phyloP scores from a whole-genome alignment of 2,113 vertebrate species.

The Centrocercus urophasianus region DNA sequence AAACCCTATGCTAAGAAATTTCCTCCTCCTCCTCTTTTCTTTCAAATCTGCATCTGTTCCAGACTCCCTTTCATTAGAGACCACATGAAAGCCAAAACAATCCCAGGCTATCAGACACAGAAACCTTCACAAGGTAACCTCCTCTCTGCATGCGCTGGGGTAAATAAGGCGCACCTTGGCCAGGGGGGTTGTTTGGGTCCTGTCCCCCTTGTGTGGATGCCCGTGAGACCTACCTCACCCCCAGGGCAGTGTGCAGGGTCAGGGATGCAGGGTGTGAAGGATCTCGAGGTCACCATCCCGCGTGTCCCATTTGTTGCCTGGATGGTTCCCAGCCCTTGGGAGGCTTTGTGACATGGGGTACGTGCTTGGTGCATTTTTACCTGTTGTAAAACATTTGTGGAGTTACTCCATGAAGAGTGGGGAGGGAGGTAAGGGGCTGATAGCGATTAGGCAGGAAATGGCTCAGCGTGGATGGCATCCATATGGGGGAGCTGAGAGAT shows the following conservation, averaged over 20 bases:
- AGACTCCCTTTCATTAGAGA: slow-evolving; percentile 71
- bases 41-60: slow-evolving; percentile 66
- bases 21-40: slow-evolving; percentile 70
- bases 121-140: slow-evolving; percentile 24
- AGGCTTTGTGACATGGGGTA: rapidly evolving
- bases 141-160: neutral
- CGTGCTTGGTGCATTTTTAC: neutral
- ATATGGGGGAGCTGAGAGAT: slow-evolving; percentile 74
- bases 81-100: slow-evolving; percentile 73
- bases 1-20: slow-evolving; percentile 65
- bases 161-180: slow-evolving; percentile 54
- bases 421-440: slow-evolving; percentile 42
- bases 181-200: neutral
- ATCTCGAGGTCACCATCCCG: neutral
- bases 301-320: neutral
- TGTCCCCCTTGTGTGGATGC: neutral
- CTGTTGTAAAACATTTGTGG: slow-evolving; percentile 53
- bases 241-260: rapidly evolving
- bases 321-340: neutral
- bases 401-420: neutral
- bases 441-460: slow-evolving; percentile 71
- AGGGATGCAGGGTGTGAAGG: neutral
- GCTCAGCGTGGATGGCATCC: slow-evolving; percentile 67
- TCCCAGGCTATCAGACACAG: slow-evolving; percentile 54
- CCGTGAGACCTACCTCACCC: neutral